Conservation (phyloP, 1,140 invertebrate genomes). For the Geopemphigus sp. region DNA sequence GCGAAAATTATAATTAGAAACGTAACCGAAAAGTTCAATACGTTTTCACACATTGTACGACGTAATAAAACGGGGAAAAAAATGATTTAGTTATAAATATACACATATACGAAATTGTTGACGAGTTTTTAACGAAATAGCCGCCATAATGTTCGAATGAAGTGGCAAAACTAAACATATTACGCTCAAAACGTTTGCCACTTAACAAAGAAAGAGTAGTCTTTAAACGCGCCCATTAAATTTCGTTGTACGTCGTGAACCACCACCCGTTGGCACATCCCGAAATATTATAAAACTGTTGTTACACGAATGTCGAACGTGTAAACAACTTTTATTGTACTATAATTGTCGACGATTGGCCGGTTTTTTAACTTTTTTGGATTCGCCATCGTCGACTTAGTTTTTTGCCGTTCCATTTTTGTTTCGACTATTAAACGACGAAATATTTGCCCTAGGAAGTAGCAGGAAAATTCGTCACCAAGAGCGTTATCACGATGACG, state of each 20-base stretch:
- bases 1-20: not conserved
- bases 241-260: not conserved
- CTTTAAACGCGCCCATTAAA: not conserved
- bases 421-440: too few species aligned
- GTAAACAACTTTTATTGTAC: not conserved
- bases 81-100: too few species aligned
- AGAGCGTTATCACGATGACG: too few species aligned
- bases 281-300: not conserved
- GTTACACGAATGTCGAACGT: not conserved
- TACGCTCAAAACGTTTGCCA: not conserved
- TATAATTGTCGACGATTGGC: not conserved
- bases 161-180: not conserved
- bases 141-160: not conserved
- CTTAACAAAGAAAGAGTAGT: not conserved
- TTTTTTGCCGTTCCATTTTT: too few species aligned
- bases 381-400: not conserved
- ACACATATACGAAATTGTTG: not conserved
- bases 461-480: too few species aligned
- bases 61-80: too few species aligned
- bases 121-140: not conserved
- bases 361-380: not conserved
- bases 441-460: too few species aligned
- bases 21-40: not conserved
- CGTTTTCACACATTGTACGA: too few species aligned
- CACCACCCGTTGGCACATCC: constrained; percentile 28